Base-by-base conservation (phyloP, 2,888 invertebrate species). In the Timandra comae region DNA sequence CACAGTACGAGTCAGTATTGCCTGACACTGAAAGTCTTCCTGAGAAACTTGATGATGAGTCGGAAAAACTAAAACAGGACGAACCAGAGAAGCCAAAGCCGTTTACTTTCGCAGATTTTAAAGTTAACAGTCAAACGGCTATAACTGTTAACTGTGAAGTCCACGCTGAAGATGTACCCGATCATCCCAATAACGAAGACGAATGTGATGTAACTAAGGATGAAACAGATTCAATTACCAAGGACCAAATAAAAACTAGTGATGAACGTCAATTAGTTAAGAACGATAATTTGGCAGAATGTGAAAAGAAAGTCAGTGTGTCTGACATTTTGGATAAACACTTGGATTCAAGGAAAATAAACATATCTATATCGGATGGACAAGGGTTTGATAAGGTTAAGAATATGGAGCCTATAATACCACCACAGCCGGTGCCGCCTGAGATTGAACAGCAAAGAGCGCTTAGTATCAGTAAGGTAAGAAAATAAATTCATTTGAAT, bases 401-500 rank as follows among this genome's bases (percentile, higher is more conserved):
- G 58, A 59, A 49, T 42, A 43, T 63, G 46, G 88, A 77, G 62
- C 82, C 77, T n/a, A 52, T 85, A 28, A 86, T 89, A 27, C 88
- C 89, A n/a, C 88, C 89, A 3, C 91, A 91, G 57, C 91, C 92
- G 1, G 90, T 93, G 3, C 93, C 93, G 2, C 92, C 92, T 0
- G 94, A 94, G 72, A 93, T 96, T 33, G 94, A 94, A 56, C 92
- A 93, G 52, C 95, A 96, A 63, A 88, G 94, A 49, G 89, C 91
- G 31, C 86, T 91, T 28, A 95, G 95, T 56, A 93, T 95, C 41
- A 90, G 91, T 45, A 96, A 94, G 88, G 96, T 92, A 76, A 70
- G 63, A 30, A 27, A 16, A 11, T 10, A 12, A 12, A 29, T 8
- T 6, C 16, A 11, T 13, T 23, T 8, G 3, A 30, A 7, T 11